Evolutionary conservation across 2,113 vertebrate genomes (phyloP), one percentile per base, ranked within the genome.

Genomic region (Gracilinanus agilis): DNA sequence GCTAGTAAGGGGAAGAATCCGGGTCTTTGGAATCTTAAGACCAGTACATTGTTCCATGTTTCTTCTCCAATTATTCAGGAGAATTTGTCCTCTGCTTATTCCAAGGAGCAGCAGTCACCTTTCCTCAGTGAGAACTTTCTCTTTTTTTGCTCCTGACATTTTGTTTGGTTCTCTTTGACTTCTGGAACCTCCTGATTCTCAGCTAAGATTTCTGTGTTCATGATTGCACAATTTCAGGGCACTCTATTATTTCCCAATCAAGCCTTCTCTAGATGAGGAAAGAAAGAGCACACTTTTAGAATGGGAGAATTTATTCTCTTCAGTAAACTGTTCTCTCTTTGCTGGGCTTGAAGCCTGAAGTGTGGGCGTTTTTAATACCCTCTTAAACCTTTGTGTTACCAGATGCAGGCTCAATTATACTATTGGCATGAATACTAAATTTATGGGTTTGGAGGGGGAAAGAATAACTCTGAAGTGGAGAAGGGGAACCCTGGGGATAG

Each of bases 371-470:
- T 98, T 93, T 95, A 3, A 95, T 95, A 53, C 19, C 29, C 90
- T 95, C 95, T 94, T 34, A 92, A 98, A 90, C 49, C 94, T 96
- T 96, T 40, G 21, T 94, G 94, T 93, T 90, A 90, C 89, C 83
- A 25, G 44, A 53, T 54, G 24, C 29, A 54, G 0, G 0, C 8
- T 55, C 34, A 92, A 55, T 56, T 95, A 75, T 2, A 92, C 9
- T 40, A 0, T 54, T 97, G 93, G 27, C 91, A 53, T 56, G 93
- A 90, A 44, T 29, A 93, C 90, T 94, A 11, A 67, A 24, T 97
- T 94, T 96, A 96, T 95, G 96, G 92, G 88, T 11, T 44, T 88
- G 27, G 93, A 93, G n/a, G 89, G 91, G 89, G 91, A 95, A 96
- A 97, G 49, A 90, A 95, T 29, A 88, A 53, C 10, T 49, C 67